Percentiles rank a stretch among this genome's conserved stretches.
Evolutionary conservation across 2,113 vertebrate species (phyloP).

Genomic region (Siniperca knerii): DNA sequence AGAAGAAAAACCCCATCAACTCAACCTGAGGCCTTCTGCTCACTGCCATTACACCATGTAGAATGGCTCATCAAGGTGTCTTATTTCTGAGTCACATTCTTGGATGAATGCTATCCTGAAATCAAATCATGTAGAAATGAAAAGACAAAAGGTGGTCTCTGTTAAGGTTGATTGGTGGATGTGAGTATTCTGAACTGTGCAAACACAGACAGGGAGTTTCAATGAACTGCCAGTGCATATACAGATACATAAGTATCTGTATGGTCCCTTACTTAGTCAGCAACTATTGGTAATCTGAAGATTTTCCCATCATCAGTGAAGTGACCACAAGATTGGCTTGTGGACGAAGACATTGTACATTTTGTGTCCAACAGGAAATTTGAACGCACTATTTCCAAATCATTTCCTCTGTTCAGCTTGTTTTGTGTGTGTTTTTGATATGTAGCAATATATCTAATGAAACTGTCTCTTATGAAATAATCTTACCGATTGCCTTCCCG

Average conservation of each 20-base stretch:
- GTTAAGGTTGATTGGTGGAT: slow-evolving; percentile 29
- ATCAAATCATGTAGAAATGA: slow-evolving; percentile 52
- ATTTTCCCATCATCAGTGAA: slow-evolving; percentile 27
- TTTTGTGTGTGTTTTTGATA: slow-evolving; percentile 47
- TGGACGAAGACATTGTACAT: slow-evolving; percentile 1
- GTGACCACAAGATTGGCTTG: slow-evolving; percentile 9
- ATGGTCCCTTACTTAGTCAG: slow-evolving; percentile 20
- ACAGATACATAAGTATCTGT: background rate
- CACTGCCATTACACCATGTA: slow-evolving; percentile 20
- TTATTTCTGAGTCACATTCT: slow-evolving; percentile 61
- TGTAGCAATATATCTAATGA: slow-evolving; percentile 69
- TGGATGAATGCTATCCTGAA: slow-evolving; percentile 45
- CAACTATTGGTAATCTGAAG: slow-evolving; percentile 2
- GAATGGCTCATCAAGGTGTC: slow-evolving; percentile 51
- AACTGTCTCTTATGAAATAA: slow-evolving; percentile 71
- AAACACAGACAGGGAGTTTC: background rate
- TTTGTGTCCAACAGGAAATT: slow-evolving; percentile 57
- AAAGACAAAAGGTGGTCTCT: slow-evolving; percentile 49
- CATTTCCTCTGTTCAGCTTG: slow-evolving; percentile 61
- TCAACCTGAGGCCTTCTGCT: slow-evolving; percentile 19
- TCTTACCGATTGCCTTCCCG: slow-evolving; percentile 46
- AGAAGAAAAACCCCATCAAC: slow-evolving; percentile 37
- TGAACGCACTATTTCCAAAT: slow-evolving; percentile 63
- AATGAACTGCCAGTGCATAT: background rate
- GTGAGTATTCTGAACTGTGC: background rate